Conservation (phyloP, 2,113 vertebrate species). For the Xiphophorus hellerii region DNA sequence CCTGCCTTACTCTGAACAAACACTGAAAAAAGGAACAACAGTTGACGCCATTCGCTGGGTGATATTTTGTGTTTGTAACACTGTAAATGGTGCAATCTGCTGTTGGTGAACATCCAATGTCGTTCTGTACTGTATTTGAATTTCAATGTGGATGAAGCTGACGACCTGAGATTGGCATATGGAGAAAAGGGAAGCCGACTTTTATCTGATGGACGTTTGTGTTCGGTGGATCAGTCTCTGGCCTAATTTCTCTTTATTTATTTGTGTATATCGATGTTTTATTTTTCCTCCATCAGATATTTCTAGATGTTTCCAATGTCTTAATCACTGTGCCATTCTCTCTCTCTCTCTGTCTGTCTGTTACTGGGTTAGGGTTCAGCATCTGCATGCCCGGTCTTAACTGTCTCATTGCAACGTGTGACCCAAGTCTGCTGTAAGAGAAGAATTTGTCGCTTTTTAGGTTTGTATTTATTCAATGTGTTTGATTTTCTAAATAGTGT, state of each 20-base stretch:
- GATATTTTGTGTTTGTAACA: conserved; percentile 74
- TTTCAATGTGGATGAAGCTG: conserved; percentile 32
- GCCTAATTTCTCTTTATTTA: conserved; percentile 73
- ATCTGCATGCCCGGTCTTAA: conserved; percentile 79
- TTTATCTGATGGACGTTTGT: conserved; percentile 46
- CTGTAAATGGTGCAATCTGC: conserved; percentile 75
- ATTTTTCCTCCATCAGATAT: conserved; percentile 46
- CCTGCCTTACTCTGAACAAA: conserved; percentile 73
- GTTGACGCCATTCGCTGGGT: conserved; percentile 45
- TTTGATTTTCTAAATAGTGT: conserved; percentile 81
- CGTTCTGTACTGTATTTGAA: conserved; percentile 69
- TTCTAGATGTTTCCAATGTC: conserved; percentile 76
- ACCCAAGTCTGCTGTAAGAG: conserved; percentile 68
- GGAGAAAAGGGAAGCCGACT: conserved; percentile 14
- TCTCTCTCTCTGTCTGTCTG: conserved; percentile 63
- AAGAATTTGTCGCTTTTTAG: conserved; percentile 74
- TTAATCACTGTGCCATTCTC: conserved; percentile 72
- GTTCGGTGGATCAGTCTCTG: conserved; percentile 67
- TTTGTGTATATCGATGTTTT: conserved; percentile 71
- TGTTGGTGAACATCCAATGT: conserved; percentile 68
- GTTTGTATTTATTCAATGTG: conserved; percentile 84
- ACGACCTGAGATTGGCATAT: neutral
- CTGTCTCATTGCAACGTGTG: conserved; percentile 76
- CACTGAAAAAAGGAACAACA: conserved; percentile 28
- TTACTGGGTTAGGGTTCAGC: conserved; percentile 63